A percentile compares a stretch with the other conserved stretches of the same genome.
Evolutionary conservation across 64 coral and sea anemone species (phyloP).

Genomic region (Actinia equina): DNA sequence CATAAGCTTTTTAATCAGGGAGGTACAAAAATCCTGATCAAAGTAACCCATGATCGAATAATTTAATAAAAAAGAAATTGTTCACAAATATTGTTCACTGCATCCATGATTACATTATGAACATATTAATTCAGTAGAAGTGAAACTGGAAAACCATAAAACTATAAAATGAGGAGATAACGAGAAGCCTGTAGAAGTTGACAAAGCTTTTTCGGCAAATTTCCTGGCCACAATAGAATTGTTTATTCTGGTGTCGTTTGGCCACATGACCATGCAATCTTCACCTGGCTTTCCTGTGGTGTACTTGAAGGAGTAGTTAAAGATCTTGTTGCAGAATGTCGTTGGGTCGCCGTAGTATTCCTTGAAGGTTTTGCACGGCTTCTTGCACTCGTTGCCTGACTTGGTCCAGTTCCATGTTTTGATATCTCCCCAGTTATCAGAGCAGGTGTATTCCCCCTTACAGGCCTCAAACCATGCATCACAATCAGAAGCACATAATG

Average conservation of each 20-base stretch:
- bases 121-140: neutral
- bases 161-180: neutral
- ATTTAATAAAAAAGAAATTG: too few species aligned
- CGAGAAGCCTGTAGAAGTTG: neutral
- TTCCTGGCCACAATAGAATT: conserved; percentile 70
- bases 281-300: conserved; percentile 54
- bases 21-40: too few species aligned
- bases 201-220: conserved; percentile 27
- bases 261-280: conserved; percentile 89
- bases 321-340: conserved; percentile 89
- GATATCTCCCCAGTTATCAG: conserved; percentile 83
- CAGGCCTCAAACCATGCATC: conserved; percentile 94
- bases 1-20: too few species aligned
- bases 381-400: conserved; percentile 78
- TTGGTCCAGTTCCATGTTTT: conserved; percentile 94
- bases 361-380: conserved; percentile 86
- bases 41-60: too few species aligned
- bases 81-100: too few species aligned
- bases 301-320: conserved; percentile 83
- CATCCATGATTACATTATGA: too few species aligned
- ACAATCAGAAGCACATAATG: conserved; percentile 66
- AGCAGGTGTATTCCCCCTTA: conserved; percentile 78
- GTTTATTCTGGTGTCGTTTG: conserved; percentile 40
- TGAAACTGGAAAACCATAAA: neutral
- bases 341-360: conserved; percentile 61